Base-by-base conservation (phyloP, 1,140 invertebrate species). In the Anastatus disparis region DNA sequence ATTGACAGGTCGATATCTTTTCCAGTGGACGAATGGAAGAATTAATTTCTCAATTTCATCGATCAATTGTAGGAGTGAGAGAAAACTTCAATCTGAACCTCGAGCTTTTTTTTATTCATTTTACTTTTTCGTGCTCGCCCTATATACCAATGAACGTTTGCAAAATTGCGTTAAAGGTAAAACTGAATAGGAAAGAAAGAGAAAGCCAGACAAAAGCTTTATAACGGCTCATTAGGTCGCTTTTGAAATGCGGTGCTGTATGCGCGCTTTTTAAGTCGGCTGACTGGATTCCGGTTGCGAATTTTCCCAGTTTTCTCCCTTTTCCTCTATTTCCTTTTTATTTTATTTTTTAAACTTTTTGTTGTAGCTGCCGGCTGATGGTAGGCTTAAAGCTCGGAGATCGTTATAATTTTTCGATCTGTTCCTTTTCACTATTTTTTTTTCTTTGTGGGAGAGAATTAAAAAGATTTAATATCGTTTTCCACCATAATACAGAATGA, bases 151-250 rank as follows among this genome's bases (percentile, higher is more conserved):
- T n/a, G n/a, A n/a, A n/a, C n/a, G n/a, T n/a, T n/a, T n/a, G n/a
- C 6, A 12, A 13, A 48, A 35, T 61, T n/a, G 26, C 26, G 59
- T 48, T 48, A 48, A n/a, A 62, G n/a, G 48, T 29, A 7, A 29
- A 52, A 24, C 17, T 20, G 50, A 1, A 6, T 13, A 0, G 4
- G 7, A n/a, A n/a, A n/a, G n/a, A n/a, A n/a, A n/a, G n/a, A n/a
- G n/a, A n/a, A n/a, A n/a, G n/a, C 10, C 20, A 20, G 56, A 38
- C 55, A 56, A 66, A 31, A 13, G 24, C 44, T 66, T 66, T 55
- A 66, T 66, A 56, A 56, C 35, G 38, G 38, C 24, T 66, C 52
- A 56, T 56, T 66, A 66, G 48, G n/a, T 31, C 1, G 12, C 52
- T 56, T 56, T 66, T 44, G 38, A 55, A 44, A 29, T 8, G 38